Conservation (phyloP, 1,140 invertebrate genomes). For the Hydropsyche tenuis region DNA sequence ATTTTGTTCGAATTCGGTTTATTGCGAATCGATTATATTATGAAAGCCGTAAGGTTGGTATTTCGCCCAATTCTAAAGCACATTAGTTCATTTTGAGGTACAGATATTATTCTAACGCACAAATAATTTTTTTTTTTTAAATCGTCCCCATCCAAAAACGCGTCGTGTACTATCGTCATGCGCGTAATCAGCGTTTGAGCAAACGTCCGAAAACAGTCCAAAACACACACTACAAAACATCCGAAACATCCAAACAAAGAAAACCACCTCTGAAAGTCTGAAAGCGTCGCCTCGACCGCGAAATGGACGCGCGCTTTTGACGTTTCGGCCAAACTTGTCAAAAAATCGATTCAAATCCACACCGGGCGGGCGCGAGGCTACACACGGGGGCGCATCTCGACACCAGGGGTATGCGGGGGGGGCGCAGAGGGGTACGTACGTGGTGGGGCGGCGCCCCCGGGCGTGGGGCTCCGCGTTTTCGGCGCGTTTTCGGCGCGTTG, state of each 20-base stretch:
- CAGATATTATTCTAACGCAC: no score
- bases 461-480: background rate
- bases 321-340: slow-evolving; percentile 15
- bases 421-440: background rate
- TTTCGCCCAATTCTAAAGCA: no score
- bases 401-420: background rate
- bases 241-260: background rate
- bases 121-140: background rate
- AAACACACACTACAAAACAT: background rate
- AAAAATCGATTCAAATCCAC: slow-evolving; percentile 3
- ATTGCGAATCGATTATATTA: no score
- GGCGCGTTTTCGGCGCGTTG: background rate
- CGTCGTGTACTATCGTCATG: background rate
- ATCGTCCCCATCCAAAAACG: background rate
- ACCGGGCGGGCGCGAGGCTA: background rate
- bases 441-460: background rate
- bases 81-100: no score
- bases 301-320: slow-evolving; percentile 6
- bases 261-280: no score
- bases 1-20: no score
- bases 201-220: background rate
- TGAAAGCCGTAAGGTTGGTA: no score
- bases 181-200: background rate
- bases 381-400: no score
- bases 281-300: background rate